Evolutionary conservation across 64 coral and sea anemone species (phyloP).

Genomic region (Stichodactyla mertensii): DNA sequence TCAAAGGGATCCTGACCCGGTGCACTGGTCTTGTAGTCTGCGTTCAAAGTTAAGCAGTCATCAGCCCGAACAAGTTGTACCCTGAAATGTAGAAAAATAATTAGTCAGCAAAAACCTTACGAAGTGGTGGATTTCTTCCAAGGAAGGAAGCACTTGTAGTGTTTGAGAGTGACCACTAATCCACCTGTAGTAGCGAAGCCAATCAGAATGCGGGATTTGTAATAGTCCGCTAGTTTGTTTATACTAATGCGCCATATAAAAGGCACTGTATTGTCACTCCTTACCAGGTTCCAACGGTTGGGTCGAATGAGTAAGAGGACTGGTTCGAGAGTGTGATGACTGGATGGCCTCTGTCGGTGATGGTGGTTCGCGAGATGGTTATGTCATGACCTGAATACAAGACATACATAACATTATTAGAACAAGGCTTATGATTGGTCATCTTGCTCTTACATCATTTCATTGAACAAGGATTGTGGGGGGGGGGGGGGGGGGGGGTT

Average conservation of each 20-base stretch:
- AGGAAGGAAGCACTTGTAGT: too few species aligned
- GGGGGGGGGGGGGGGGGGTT: too few species aligned
- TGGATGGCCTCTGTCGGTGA: constrained; percentile 83
- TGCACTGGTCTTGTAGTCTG: constrained; percentile 66
- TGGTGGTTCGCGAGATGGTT: constrained; percentile 76
- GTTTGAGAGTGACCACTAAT: too few species aligned
- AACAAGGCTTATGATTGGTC: background rate
- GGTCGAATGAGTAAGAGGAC: constrained; percentile 76
- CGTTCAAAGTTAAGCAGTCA: constrained; percentile 72
- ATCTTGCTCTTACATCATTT: background rate
- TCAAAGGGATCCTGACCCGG: constrained; percentile 65
- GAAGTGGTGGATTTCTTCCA: too few species aligned
- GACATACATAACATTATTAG: background rate
- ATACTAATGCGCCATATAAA: background rate
- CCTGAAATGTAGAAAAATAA: constrained; percentile 32
- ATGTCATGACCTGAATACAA: constrained; percentile 60
- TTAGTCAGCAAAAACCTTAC: too few species aligned
- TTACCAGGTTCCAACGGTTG: constrained; percentile 75
- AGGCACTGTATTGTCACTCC: background rate
- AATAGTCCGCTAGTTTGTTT: too few species aligned
- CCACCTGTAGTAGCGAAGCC: too few species aligned
- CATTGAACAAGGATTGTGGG: background rate
- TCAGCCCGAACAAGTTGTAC: constrained; percentile 77
- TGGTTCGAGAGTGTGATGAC: constrained; percentile 93
- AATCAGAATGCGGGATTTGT: too few species aligned